A percentile compares a stretch with the other conserved stretches of the same genome.
Conservation (phyloP, 2,888 invertebrate species). For the Rugalucina vietnamica region DNA sequence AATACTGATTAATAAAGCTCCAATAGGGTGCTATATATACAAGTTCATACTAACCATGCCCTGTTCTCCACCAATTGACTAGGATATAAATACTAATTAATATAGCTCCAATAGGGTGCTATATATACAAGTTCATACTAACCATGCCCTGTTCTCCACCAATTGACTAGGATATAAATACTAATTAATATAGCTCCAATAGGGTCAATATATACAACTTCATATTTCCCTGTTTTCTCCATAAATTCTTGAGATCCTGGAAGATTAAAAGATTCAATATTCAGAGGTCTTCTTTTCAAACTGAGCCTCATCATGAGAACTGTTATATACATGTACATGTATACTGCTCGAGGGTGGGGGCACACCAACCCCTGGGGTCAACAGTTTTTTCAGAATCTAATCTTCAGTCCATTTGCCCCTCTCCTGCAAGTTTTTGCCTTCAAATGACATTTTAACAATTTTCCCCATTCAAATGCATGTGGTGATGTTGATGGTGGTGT, state of each 20-base stretch:
- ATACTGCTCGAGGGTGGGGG: too few species aligned
- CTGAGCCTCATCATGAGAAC: too few species aligned
- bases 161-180: slow-evolving; percentile 84
- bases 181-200: slow-evolving; percentile 85
- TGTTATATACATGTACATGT: too few species aligned
- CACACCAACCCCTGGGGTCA: too few species aligned
- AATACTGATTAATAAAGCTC: slow-evolving; percentile 84
- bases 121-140: slow-evolving; percentile 32
- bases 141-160: slow-evolving; percentile 84
- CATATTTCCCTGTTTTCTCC: slow-evolving; percentile 24
- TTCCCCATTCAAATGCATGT: too few species aligned
- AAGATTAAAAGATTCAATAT: not conserved
- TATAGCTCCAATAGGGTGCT: not conserved
- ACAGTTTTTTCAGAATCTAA: too few species aligned
- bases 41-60: slow-evolving; percentile 62
- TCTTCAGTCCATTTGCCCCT: too few species aligned
- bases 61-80: slow-evolving; percentile 82
- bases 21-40: slow-evolving; percentile 84
- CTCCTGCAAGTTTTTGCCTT: too few species aligned
- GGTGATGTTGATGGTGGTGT: too few species aligned
- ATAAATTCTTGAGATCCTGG: slow-evolving; percentile 67
- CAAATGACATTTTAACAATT: too few species aligned
- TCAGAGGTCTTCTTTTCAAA: too few species aligned
- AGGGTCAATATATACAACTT: slow-evolving; percentile 84
- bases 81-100: slow-evolving; percentile 84